phyloP scores from a whole-genome alignment of 2,888 invertebrate species.

The Hydrotaea cyrtoneurina region DNA sequence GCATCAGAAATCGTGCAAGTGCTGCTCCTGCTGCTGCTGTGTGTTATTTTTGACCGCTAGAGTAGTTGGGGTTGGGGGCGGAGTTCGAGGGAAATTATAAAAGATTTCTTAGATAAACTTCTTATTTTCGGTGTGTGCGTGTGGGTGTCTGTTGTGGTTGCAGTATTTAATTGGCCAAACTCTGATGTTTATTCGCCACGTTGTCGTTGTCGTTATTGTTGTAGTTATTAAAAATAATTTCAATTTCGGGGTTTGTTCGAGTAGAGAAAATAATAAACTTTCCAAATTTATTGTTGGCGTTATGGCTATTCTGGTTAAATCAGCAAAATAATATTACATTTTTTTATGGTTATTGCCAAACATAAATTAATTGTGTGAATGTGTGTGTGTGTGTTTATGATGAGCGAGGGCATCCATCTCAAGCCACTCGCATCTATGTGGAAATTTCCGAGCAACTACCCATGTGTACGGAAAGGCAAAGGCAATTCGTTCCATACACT shows the following conservation, averaged over 20 bases:
- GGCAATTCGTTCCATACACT: too few relatives aligned
- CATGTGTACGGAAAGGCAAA: too few relatives aligned
- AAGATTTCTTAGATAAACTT: conserved; percentile 12
- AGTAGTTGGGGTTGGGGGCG: not conserved
- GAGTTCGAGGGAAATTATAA: not conserved
- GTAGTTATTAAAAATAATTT: conserved; percentile 31
- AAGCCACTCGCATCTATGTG: too few relatives aligned
- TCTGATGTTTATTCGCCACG: not conserved
- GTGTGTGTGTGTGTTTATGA: too few relatives aligned
- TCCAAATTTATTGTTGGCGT: conserved; percentile 25
- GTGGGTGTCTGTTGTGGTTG: not conserved
- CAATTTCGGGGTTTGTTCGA: conserved; percentile 17
- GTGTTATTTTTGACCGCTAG: not conserved
- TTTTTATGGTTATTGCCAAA: conserved; percentile 20
- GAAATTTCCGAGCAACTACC: too few relatives aligned
- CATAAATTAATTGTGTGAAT: conserved; percentile 36
- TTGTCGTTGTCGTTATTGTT: not conserved
- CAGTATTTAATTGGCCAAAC: conserved; percentile 8
- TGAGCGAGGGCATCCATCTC: not conserved
- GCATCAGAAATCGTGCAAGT: not conserved
- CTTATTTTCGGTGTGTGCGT: not conserved
- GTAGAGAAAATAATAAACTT: not conserved
- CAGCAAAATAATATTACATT: conserved; percentile 29
- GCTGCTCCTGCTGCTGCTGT: not conserved
- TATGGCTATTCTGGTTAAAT: conserved; percentile 34